phyloP scores from a whole-genome alignment of 2,888 invertebrate genomes.

The Sminthurinus aureus region DNA sequence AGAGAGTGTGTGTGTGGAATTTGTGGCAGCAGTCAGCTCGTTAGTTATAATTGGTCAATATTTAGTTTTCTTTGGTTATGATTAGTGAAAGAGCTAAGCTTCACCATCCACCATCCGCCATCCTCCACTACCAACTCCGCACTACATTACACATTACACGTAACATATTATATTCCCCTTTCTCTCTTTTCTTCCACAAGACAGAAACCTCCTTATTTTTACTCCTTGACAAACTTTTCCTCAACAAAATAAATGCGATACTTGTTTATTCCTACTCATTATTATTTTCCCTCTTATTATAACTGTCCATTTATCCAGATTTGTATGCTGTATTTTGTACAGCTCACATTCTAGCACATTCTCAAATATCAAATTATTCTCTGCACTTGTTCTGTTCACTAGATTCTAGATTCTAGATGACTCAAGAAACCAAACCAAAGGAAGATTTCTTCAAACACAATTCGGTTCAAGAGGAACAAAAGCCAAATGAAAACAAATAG shows the following conservation, averaged over 20 bases:
- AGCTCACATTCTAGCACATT: no score
- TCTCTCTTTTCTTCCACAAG: neutral
- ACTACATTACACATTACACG: neutral
- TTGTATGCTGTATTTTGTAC: no score
- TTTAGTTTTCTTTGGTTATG: slow-evolving; percentile 42
- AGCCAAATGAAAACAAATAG: neutral
- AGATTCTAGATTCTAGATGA: no score
- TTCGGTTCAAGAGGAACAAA: neutral
- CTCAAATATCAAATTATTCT: no score
- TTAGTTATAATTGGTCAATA: slow-evolving; percentile 59
- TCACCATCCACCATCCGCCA: slow-evolving; percentile 4
- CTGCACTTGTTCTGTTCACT: no score
- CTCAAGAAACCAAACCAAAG: neutral
- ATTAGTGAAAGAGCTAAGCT: slow-evolving; percentile 47
- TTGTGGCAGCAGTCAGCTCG: slow-evolving; percentile 44
- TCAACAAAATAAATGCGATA: neutral
- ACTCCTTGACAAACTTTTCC: neutral
- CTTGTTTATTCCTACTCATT: neutral
- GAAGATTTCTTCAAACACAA: neutral
- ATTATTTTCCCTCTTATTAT: slow-evolving; percentile 7
- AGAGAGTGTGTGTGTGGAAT: no score
- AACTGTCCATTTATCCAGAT: neutral
- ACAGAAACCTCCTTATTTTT: neutral
- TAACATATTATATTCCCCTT: neutral
- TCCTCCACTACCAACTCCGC: neutral